These are phyloP conservation scores for Crotalus tigris DNA, from an alignment of 2,113 vertebrate species.

Conservation along the genomic window DNA sequence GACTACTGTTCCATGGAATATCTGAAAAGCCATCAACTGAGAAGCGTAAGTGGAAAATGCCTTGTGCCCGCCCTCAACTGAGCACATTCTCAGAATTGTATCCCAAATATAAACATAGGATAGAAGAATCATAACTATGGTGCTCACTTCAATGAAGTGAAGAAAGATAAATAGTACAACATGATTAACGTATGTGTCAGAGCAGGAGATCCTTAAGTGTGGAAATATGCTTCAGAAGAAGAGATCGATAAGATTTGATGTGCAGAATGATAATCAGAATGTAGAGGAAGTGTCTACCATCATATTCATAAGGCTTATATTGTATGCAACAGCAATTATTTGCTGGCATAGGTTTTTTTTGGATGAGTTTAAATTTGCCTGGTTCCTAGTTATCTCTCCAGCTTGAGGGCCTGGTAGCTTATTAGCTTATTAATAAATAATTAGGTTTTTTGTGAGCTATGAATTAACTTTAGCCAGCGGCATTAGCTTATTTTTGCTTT, in stretches of 20 bases:
- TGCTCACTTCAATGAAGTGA: constrained; percentile 31
- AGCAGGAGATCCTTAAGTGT: constrained; percentile 47
- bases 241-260: constrained; percentile 48
- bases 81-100: constrained; percentile 40
- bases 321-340: constrained; percentile 5
- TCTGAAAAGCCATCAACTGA: constrained; percentile 30
- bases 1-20: constrained; percentile 42
- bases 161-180: constrained; percentile 48
- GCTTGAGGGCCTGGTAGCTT: too few relatives aligned
- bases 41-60: constrained; percentile 54
- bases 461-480: not conserved
- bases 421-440: too few relatives aligned
- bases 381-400: too few relatives aligned
- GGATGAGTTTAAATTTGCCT: too few relatives aligned
- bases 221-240: constrained; percentile 61
- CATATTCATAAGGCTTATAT: constrained; percentile 32
- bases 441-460: too few relatives aligned
- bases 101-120: constrained; percentile 42
- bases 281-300: constrained; percentile 46
- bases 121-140: constrained; percentile 25
- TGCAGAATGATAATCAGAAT: constrained; percentile 52
- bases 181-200: constrained; percentile 52
- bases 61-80: constrained; percentile 40
- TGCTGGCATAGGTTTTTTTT: not conserved
- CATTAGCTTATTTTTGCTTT: not conserved